Conservation (phyloP, 2,797 vertebrate genomes). For the Balearica regulorum region DNA sequence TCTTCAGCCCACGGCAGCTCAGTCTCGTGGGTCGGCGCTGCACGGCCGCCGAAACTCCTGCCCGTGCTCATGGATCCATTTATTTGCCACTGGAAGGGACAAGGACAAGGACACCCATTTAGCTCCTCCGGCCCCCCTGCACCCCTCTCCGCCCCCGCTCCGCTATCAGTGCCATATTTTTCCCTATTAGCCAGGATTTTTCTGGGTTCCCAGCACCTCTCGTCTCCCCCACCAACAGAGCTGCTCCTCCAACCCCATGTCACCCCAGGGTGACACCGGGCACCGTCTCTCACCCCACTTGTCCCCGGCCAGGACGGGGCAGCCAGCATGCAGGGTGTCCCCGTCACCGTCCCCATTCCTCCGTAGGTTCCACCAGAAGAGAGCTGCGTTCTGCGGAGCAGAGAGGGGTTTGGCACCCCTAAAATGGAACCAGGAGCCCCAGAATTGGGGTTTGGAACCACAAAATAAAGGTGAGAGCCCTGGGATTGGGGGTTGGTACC, state of each 20-base stretch:
- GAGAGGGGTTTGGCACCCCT: background rate
- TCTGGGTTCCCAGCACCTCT: background rate
- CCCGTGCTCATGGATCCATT: conserved; percentile 93
- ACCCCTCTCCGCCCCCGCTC: rapidly evolving
- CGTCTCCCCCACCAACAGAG: rapidly evolving
- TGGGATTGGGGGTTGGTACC: rapidly evolving
- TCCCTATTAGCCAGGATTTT: background rate
- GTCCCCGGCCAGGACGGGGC: conserved; percentile 89
- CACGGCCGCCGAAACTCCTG: conserved; percentile 91
- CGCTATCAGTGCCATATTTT: rapidly evolving
- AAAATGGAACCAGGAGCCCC: background rate
- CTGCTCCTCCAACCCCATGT: background rate
- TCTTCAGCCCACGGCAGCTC: background rate
- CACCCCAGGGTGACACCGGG: background rate
- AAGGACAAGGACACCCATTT: background rate
- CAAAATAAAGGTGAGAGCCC: background rate
- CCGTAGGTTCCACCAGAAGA: conserved; percentile 97
- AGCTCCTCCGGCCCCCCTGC: background rate
- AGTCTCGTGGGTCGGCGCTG: conserved; percentile 78
- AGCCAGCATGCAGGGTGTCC: conserved; percentile 91
- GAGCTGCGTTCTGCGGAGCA: conserved; percentile 83
- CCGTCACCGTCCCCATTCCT: conserved; percentile 83
- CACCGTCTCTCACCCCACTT: conserved; percentile 86
- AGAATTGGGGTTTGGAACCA: too few relatives aligned
- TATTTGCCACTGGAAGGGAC: conserved; percentile 88